Conservation (phyloP, 1,140 invertebrate species). For the Berghia stephanieae region DNA sequence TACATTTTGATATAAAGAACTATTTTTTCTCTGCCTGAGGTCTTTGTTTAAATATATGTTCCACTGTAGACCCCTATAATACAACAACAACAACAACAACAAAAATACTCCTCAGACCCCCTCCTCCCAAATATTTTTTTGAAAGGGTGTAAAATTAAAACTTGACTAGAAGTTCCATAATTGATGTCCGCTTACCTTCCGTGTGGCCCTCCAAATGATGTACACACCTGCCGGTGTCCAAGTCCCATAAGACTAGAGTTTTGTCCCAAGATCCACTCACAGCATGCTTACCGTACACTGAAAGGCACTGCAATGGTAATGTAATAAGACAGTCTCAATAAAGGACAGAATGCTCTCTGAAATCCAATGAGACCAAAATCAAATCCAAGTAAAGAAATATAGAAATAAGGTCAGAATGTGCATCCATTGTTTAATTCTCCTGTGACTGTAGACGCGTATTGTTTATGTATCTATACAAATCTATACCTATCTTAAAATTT, state of each 20-base stretch:
- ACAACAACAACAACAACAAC: no score
- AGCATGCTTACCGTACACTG: conserved; percentile 35
- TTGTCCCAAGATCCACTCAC: conserved; percentile 57
- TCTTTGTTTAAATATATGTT: no score
- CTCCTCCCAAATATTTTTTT: no score
- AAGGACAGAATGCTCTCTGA: not conserved
- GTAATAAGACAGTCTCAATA: not conserved
- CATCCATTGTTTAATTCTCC: no score
- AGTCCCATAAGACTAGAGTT: conserved; percentile 51
- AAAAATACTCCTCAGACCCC: no score
- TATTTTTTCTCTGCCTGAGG: no score
- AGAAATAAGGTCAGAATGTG: not conserved
- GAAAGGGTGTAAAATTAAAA: not conserved
- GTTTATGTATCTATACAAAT: no score
- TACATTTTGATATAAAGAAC: no score
- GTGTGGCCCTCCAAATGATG: conserved; percentile 48
- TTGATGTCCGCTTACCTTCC: conserved; percentile 49
- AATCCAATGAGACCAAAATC: not conserved
- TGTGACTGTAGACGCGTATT: no score
- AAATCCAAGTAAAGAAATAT: not conserved
- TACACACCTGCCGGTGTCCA: conserved; percentile 38
- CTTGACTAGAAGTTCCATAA: not conserved
- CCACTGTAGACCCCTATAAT: no score
- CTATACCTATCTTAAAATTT: no score
- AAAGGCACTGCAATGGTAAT: conserved; percentile 45